Base-by-base conservation (phyloP, 2,113 vertebrate genomes). In the Eidolon helvum region DNA sequence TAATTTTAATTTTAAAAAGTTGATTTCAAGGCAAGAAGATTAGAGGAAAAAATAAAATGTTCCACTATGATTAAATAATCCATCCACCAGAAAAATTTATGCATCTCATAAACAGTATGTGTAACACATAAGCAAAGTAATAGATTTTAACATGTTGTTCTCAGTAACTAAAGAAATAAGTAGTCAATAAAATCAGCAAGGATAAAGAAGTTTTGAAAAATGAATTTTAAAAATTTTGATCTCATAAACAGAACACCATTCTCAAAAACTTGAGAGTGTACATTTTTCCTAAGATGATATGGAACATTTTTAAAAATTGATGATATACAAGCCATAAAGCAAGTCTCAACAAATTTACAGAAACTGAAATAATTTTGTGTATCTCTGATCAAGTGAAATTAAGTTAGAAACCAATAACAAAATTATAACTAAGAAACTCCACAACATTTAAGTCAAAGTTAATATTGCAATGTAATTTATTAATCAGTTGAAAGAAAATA, bases 31-130 rank as follows among this genome's bases (percentile, higher is more conserved):
- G 12, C 10, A 68, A 63, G 19, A 66, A 43, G 8, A 80, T 53
- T 91, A 55, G 0, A 82, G 48, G 2, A 75, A 61, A 88, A 90
- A 84, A 65, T 82, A 55, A 75, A 10, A 72, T 63, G 65, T 66
- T 79, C 72, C 7, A 48, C 78, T 92, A 10, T 93, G 38, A 93
- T 90, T 93, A 90, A 89, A 78, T 38, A 90, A 59, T 53, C 59
- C 59, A 75, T 66, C 48, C 40, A 38, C 63, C 66, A 93, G 74
- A 79, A 89, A 85, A 28, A 90, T n/a, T 30, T 77, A 63, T 15
- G 59, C 10, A 77, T 2, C 24, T 77, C 33, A 63, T 87, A 63
- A 68, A 50, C 21, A 21, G 24, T 38, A 86, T 53, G 61, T 75
- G 33, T 75, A 92, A 82, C 30, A 40, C 35, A 75, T 22, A 90